Evolutionary conservation across 2,113 vertebrate species (phyloP).

Genomic region (Phalacrocorax carbo): DNA sequence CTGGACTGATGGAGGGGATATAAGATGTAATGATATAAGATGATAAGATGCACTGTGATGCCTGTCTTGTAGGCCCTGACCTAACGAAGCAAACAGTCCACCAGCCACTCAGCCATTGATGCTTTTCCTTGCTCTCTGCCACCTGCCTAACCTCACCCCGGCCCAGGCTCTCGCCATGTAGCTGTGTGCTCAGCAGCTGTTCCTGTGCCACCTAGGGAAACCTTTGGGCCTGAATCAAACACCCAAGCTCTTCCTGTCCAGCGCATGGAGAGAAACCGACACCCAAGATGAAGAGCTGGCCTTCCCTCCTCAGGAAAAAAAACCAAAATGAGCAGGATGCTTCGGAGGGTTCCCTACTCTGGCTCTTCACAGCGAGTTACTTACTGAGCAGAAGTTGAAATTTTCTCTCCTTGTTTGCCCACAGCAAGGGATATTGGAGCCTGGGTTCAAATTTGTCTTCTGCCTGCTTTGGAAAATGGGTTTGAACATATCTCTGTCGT

Average conservation of each 20-base stretch:
- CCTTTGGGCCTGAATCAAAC: fast-evolving
- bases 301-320: background rate
- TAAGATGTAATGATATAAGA: too few relatives aligned
- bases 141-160: background rate
- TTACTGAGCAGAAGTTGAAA: background rate
- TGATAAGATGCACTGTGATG: background rate
- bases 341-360: background rate
- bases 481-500: background rate
- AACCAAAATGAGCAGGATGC: background rate
- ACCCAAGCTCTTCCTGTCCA: background rate
- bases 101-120: background rate
- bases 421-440: background rate
- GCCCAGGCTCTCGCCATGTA: fast-evolving
- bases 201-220: background rate
- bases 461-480: background rate
- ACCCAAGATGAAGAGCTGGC: background rate
- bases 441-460: background rate
- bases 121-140: background rate
- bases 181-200: background rate
- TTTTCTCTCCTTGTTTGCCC: background rate
- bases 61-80: background rate
- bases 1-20: background rate
- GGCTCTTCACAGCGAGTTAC: background rate
- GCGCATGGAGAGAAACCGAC: background rate
- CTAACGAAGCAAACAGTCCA: background rate